Evolutionary conservation across 1,140 invertebrate species (phyloP), one percentile per base, ranked within the genome.

Genomic region (Scaptomyza montana): DNA sequence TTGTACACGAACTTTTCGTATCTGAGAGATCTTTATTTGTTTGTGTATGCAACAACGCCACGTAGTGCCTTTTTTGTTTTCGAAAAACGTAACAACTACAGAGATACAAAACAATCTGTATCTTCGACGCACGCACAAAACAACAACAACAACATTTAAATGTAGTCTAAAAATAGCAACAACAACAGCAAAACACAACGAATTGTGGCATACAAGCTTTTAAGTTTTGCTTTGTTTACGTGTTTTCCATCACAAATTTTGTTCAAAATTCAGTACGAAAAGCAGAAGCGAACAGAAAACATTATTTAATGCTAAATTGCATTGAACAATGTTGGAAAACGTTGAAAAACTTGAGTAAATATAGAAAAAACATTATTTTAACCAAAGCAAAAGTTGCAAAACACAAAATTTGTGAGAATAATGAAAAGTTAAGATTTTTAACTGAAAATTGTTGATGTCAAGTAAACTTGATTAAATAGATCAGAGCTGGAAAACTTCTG

Each of bases 141-240:
- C 57, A 65, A 61, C 25, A 50, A 67, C 54, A 50, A 55, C 57
- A 54, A 78, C 82, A 68, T 56, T 68, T 61, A 68, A 73, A 73
- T 73, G 45, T 73, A 43, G 70, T 30, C 80, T 87, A 87, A 75
- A 87, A 75, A 80, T 85, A 86, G 85, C 66, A 51, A 61, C 49
- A 65, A 61, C 25, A 50, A 67, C 54, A 50, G 49, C 53, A 50
- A 64, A 64, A 50, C 55, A 43, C 46, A 86, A 80, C 68, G 67
- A 77, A 66, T 67, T 80, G 57, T 80, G 57, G 68, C 3, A 46
- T 71, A 74, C 53, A 70, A 63, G 59, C 68, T 75, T 67, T 39
- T 30, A 76, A 59, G 62, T 86, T 86, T 73, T 73, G 55, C 47
- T 28, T 65, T 41, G 56, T 49, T 47, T 53, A 47, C 36, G 43